Conservation (phyloP, 2,113 vertebrate genomes). For the Butorides virescens region DNA sequence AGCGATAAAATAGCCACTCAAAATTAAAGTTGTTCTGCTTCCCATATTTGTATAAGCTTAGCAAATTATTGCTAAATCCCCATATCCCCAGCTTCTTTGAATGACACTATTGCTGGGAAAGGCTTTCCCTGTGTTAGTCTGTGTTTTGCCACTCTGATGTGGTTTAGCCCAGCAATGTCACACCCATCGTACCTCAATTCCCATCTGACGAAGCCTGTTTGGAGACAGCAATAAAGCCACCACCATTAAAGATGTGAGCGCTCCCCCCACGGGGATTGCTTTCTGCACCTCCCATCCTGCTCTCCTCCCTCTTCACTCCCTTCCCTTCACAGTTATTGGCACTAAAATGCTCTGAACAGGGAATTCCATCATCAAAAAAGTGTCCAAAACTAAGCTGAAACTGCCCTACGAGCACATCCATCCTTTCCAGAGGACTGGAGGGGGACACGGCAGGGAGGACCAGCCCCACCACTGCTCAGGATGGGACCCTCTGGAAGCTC, state of each 20-base stretch:
- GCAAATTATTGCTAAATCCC: not conserved
- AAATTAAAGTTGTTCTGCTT: not conserved
- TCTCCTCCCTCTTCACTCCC: not conserved
- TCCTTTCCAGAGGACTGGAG: not conserved
- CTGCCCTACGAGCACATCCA: rapidly evolving
- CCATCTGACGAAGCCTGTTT: not conserved
- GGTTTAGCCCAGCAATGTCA: not conserved
- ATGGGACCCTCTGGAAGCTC: not conserved
- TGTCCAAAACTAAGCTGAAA: not conserved
- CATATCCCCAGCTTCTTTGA: not conserved
- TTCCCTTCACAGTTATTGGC: not conserved
- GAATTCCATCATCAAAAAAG: not conserved
- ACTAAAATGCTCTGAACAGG: rapidly evolving
- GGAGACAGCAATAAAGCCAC: not conserved
- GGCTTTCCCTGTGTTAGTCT: not conserved
- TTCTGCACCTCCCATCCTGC: not conserved
- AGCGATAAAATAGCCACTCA: not conserved
- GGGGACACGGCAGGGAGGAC: rapidly evolving
- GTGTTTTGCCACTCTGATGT: not conserved
- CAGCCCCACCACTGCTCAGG: not conserved
- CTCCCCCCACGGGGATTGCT: rapidly evolving
- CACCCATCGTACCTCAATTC: not conserved
- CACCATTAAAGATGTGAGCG: rapidly evolving
- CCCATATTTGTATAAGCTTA: not conserved
- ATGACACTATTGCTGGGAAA: not conserved